Evolutionary conservation across 1,140 invertebrate species (phyloP), one percentile per base, ranked within the genome.

Genomic region (Calliopsis andreniformis): DNA sequence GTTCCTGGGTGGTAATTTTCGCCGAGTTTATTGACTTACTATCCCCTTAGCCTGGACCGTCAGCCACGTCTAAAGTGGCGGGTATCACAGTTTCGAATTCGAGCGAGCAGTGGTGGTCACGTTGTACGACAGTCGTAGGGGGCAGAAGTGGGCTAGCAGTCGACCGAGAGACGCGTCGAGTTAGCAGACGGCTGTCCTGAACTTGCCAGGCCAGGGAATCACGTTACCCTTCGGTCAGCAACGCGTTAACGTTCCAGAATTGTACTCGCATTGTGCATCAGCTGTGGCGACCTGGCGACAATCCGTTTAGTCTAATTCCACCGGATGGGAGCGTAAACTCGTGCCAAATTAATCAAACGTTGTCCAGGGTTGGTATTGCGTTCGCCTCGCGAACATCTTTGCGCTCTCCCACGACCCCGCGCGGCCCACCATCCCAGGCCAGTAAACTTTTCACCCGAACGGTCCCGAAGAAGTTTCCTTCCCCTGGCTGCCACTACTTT

Each of bases 251-350:
- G 81, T 53, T 70, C 76, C 71, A 85, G 82, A 89, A 90, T 88
- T 88, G 87, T 90, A 90, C 86, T 85, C 82, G 83, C 79, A 86
- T 85, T 86, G 86, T 88, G 87, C 88, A 87, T 89, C 79, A 80
- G 78, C 64, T 80, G 75, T 68, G 79, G 47, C 61, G 68, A 67
- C 62, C 79, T 78, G 82, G 88, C 89, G 87, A 87, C 89, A 92
- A 92, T 92, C 90, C 87, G 83, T 90, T 92, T 90, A 91, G 86
- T 86, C 89, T 86, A 91, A 92, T 89, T 92, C 88, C 80, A 73
- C 56, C 76, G 76, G 77, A 88, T 73, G 82, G 80, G 80, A 88
- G 76, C 80, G 78, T 86, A 88, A 86, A 76, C 80, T 80, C 76
- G 67, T 69, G 68, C 64, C 77, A 80, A 82, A 84, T 86, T 87